Percentiles rank a stretch among this genome's conserved stretches.
Conservation (phyloP, 2,113 vertebrate species). For the Vombatus ursinus region DNA sequence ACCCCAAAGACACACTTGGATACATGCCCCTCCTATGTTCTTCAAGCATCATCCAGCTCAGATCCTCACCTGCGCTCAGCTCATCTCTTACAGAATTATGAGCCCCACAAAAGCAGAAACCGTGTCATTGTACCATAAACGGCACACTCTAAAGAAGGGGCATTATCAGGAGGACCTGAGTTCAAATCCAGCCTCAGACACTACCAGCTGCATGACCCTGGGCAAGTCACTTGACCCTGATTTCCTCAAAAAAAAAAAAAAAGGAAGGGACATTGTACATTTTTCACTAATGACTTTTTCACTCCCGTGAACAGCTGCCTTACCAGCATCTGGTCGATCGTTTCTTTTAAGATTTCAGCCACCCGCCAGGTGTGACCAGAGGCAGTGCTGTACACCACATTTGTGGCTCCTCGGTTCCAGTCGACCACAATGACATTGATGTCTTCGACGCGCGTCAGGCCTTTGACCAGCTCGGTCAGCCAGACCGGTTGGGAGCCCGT, state of each 20-base stretch:
- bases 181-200: too few species aligned
- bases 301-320: constrained; percentile 30
- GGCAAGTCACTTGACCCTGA: neutral
- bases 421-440: constrained; percentile 93
- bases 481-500: constrained; percentile 91
- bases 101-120: neutral
- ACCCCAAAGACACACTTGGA: neutral
- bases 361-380: constrained; percentile 87
- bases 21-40: neutral
- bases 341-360: constrained; percentile 87
- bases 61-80: neutral
- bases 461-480: constrained; percentile 84
- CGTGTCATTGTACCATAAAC: neutral
- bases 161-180: too few species aligned
- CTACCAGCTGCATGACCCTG: too few species aligned
- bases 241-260: neutral
- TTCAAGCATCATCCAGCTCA: neutral
- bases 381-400: constrained; percentile 88
- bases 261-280: too few species aligned
- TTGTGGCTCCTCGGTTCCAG: constrained; percentile 95
- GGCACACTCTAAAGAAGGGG: too few species aligned
- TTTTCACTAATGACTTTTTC: neutral
- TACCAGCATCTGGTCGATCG: constrained; percentile 91
- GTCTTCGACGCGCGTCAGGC: constrained; percentile 86
- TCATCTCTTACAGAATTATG: neutral